A percentile compares a stretch with the other conserved stretches of the same genome.
Evolutionary conservation across 2,797 vertebrate genomes (phyloP).

Genomic region (Gephyroberyx darwinii): DNA sequence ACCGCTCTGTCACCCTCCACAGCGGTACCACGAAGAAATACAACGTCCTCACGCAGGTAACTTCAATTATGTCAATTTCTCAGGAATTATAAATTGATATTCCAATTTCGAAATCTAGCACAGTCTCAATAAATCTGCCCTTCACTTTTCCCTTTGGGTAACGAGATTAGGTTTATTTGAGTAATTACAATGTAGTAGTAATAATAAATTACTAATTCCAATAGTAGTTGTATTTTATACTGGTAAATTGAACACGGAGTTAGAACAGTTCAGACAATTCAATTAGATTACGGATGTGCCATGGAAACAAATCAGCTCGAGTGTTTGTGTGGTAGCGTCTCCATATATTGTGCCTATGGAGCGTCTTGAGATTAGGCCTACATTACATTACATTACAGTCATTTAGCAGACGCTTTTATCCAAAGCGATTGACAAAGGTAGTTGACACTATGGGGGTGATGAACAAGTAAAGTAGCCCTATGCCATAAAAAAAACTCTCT

Average conservation of each 20-base stretch:
- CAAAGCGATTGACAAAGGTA: too few species aligned
- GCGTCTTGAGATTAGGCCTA: slow-evolving; percentile 2
- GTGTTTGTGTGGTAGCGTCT: slow-evolving; percentile 26
- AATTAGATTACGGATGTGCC: neutral
- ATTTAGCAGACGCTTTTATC: too few species aligned
- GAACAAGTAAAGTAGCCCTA: slow-evolving; percentile 27
- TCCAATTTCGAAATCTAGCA: slow-evolving; percentile 12
- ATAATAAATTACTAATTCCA: neutral
- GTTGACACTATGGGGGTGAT: neutral
- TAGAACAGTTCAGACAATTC: neutral
- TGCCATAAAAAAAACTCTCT: slow-evolving; percentile 38
- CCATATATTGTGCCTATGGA: slow-evolving; percentile 17
- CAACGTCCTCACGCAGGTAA: slow-evolving; percentile 88
- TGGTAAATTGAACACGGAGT: neutral
- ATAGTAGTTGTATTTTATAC: neutral
- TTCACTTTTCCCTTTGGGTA: neutral
- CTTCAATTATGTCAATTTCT: neutral
- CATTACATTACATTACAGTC: too few species aligned
- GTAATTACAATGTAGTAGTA: neutral
- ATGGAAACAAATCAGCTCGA: slow-evolving; percentile 1
- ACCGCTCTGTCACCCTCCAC: slow-evolving; percentile 81
- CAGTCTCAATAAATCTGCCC: neutral
- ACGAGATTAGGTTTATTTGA: neutral
- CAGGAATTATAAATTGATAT: neutral
- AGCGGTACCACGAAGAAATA: slow-evolving; percentile 86